These are phyloP conservation scores for Dunckerocampus dactyliophorus DNA, from an alignment of 2,113 vertebrate species.

Conservation along the genomic window DNA sequence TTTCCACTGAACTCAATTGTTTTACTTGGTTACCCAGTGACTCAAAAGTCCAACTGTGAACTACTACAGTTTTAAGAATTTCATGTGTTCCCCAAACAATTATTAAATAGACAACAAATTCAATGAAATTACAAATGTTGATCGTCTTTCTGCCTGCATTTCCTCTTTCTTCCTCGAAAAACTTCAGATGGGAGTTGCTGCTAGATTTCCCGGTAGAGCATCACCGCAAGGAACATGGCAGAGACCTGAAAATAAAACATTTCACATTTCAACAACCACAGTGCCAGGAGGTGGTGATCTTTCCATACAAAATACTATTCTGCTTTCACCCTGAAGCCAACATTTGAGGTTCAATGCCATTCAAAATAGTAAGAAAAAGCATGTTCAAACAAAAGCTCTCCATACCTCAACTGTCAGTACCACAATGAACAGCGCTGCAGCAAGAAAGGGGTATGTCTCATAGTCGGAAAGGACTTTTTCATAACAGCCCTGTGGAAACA, in stretches of 20 bases:
- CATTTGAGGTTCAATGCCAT: not conserved
- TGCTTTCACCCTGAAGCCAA: slow-evolving; percentile 17
- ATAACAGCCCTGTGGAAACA: slow-evolving; percentile 84
- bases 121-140: too few species aligned
- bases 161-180: too few species aligned
- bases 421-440: slow-evolving; percentile 87
- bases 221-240: slow-evolving; percentile 96
- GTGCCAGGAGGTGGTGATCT: slow-evolving; percentile 48
- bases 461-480: slow-evolving; percentile 87
- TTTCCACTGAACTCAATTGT: too few species aligned
- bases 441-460: slow-evolving; percentile 89
- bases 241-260: slow-evolving; percentile 78
- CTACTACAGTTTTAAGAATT: too few species aligned
- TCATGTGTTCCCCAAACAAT: too few species aligned
- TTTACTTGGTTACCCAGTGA: too few species aligned
- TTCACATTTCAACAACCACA: slow-evolving; percentile 28
- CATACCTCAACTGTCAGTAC: slow-evolving; percentile 90
- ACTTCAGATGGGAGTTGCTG: too few species aligned
- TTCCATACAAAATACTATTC: too few species aligned
- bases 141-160: too few species aligned
- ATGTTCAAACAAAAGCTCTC: not conserved
- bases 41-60: too few species aligned
- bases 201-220: slow-evolving; percentile 69
- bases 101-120: too few species aligned
- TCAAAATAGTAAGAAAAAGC: slow-evolving; percentile 6